These are phyloP conservation scores for Aphelinus atriplicis DNA, from an alignment of 1,140 invertebrate species.

Conservation along the genomic window DNA sequence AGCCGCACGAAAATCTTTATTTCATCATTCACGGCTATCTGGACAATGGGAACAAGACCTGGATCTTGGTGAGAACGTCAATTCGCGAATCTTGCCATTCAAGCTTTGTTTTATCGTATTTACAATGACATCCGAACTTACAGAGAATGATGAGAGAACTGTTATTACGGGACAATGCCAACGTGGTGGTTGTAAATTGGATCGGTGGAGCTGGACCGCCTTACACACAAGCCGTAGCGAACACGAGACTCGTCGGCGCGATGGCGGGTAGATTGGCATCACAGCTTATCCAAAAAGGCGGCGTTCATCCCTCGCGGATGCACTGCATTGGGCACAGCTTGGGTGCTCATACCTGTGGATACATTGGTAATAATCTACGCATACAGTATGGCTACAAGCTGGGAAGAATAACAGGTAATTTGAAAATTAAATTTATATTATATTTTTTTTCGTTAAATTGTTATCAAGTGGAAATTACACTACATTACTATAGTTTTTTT, in stretches of 20 bases:
- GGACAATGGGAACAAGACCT: conserved; percentile 81
- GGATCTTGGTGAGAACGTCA: conserved; percentile 72
- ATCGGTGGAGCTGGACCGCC: conserved; percentile 83
- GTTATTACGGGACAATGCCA: conserved; percentile 74
- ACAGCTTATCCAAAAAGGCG: conserved; percentile 62
- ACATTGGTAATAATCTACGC: conserved; percentile 78
- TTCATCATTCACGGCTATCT: conserved; percentile 87
- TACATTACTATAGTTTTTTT: too few species aligned
- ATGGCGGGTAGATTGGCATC: conserved; percentile 80
- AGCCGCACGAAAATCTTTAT: conserved; percentile 73
- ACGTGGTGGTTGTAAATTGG: conserved; percentile 88
- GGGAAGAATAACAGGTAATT: conserved; percentile 69
- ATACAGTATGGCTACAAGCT: conserved; percentile 53
- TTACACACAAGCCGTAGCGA: conserved; percentile 90
- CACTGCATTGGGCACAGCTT: conserved; percentile 93
- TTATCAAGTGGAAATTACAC: too few species aligned
- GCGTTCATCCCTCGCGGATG: conserved; percentile 54
- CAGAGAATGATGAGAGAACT: conserved; percentile 73
- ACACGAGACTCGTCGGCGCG: conserved; percentile 85
- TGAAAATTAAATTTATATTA: too few species aligned
- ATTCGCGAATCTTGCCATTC: conserved; percentile 57
- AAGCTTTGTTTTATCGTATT: not conserved
- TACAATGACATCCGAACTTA: conserved; percentile 12
- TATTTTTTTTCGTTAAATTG: too few species aligned
- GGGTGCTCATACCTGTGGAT: conserved; percentile 86